phyloP scores from a whole-genome alignment of 2,113 vertebrate genomes.

The Rutilus rutilus region DNA sequence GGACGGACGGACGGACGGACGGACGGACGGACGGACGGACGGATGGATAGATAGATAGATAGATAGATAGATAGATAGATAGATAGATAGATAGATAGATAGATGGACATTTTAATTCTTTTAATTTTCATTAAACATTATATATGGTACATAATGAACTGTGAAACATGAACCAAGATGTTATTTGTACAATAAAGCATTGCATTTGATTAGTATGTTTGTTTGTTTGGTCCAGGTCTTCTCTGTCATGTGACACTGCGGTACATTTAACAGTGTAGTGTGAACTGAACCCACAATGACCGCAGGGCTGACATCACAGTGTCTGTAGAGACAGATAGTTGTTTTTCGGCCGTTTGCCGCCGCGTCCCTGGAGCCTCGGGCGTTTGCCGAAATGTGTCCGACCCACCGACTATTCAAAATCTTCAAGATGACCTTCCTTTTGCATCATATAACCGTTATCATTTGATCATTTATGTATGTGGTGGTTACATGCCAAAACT shows the following conservation, averaged over 20 bases:
- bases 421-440: conserved; percentile 25
- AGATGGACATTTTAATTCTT: no score
- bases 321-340: conserved; percentile 44
- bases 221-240: not conserved
- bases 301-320: conserved; percentile 14
- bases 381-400: conserved; percentile 19
- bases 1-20: no score
- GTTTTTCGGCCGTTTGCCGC: conserved; percentile 11
- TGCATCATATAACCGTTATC: not conserved
- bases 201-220: conserved; percentile 27
- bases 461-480: not conserved
- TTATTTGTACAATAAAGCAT: not conserved
- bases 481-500: not conserved
- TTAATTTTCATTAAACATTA: no score
- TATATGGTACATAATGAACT: no score
- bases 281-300: conserved; percentile 5
- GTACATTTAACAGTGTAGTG: conserved; percentile 20
- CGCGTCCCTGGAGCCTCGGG: conserved; percentile 21
- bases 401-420: not conserved
- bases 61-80: no score
- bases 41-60: no score
- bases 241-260: conserved; percentile 1
- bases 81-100: no score
- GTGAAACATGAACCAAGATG: no score
- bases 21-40: no score